A percentile compares a stretch with the other conserved stretches of the same genome.
phyloP scores from a whole-genome alignment of 2,113 vertebrate genomes.

The Gavialis gangeticus region DNA sequence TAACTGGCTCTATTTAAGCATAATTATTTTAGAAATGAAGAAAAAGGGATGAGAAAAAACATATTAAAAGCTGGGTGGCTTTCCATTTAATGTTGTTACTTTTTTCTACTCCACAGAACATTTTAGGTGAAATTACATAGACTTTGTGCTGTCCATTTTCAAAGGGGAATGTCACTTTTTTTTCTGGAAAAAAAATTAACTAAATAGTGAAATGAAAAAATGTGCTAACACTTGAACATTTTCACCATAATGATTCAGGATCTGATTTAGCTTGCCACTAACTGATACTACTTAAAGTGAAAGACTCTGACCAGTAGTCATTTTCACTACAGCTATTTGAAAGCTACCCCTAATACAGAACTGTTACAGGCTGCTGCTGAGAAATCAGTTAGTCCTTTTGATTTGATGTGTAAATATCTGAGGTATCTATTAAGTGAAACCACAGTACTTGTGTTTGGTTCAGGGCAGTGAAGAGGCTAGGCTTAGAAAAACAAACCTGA shows the following conservation, averaged over 20 bases:
- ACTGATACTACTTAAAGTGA: neutral
- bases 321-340: neutral
- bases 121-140: neutral
- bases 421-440: neutral
- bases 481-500: neutral
- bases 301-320: neutral
- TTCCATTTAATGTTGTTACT: conserved; percentile 1
- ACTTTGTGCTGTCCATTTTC: neutral
- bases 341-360: neutral
- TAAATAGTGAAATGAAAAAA: neutral
- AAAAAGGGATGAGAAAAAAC: neutral
- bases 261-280: neutral
- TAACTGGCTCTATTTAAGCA: neutral
- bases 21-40: conserved; percentile 34
- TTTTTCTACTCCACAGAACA: neutral
- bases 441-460: neutral
- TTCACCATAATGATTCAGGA: neutral
- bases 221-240: no score
- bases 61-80: neutral
- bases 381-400: conserved; percentile 1
- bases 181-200: neutral
- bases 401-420: conserved; percentile 11
- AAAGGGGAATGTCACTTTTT: neutral
- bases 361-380: neutral
- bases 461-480: neutral